Conservation (phyloP, 2,888 invertebrate species). For the Eupsilia transversa region DNA sequence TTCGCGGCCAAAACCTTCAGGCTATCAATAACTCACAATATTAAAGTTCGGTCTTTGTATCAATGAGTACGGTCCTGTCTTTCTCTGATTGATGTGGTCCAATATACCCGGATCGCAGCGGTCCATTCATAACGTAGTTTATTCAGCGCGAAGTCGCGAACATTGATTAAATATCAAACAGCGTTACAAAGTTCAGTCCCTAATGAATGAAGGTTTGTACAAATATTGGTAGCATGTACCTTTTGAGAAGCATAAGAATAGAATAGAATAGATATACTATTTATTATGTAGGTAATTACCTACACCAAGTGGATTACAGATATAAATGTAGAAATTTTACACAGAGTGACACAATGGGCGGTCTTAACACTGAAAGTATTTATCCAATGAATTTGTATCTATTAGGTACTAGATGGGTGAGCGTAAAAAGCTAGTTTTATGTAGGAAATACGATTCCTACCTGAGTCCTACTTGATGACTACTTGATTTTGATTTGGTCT, state of each 20-base stretch:
- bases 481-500: neutral
- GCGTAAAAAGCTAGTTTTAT: neutral
- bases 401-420: too few species aligned
- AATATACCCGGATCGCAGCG: slow-evolving; percentile 33
- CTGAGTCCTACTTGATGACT: neutral
- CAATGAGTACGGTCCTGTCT: slow-evolving; percentile 42
- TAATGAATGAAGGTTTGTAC: slow-evolving; percentile 1
- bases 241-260: neutral
- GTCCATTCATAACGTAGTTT: slow-evolving; percentile 26
- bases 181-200: neutral
- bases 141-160: slow-evolving; percentile 34
- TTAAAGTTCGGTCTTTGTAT: slow-evolving; percentile 38
- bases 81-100: slow-evolving; percentile 60
- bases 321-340: too few species aligned
- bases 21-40: slow-evolving; percentile 39
- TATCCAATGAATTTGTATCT: too few species aligned
- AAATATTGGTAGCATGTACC: neutral
- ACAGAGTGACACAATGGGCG: too few species aligned
- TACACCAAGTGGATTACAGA: too few species aligned
- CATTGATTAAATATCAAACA: slow-evolving; percentile 45
- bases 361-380: too few species aligned
- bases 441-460: neutral
- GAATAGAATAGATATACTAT: too few species aligned
- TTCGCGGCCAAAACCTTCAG: neutral
- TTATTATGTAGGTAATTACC: too few species aligned